Conservation (phyloP, 2,113 vertebrate genomes). For the Bufo bufo region DNA sequence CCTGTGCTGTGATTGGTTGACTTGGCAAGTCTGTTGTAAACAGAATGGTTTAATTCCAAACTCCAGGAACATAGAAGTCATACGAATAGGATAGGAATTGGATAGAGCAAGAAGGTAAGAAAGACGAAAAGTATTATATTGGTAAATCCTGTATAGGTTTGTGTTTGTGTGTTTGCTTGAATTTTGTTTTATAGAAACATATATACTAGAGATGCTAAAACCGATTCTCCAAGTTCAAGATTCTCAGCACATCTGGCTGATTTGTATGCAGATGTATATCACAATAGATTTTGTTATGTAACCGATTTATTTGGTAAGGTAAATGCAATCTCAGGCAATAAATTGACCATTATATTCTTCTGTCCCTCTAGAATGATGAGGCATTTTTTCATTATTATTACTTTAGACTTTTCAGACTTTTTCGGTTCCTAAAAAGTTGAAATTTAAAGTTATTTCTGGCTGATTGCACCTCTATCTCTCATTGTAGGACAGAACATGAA, state of each 20-base stretch:
- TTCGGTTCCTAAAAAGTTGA: no score
- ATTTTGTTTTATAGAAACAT: not conserved
- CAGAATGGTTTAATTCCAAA: constrained; percentile 1
- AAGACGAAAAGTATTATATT: not conserved
- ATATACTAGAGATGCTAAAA: not conserved
- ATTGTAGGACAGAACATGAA: constrained; percentile 5
- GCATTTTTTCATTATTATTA: not conserved
- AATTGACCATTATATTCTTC: not conserved
- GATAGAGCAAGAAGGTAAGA: constrained; percentile 15
- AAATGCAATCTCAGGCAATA: not conserved
- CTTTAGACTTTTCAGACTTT: no score
- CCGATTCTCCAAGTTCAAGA: no score
- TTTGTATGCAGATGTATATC: no score
- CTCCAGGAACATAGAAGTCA: not conserved
- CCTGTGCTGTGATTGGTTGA: not conserved
- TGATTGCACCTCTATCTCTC: not conserved
- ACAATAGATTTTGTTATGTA: no score
- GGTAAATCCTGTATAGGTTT: no score
- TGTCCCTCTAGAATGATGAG: not conserved
- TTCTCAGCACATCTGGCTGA: no score
- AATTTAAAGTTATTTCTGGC: not conserved
- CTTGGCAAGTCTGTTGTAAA: not conserved
- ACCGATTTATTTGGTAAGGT: no score
- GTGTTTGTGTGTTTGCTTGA: no score
- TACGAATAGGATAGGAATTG: not conserved